Base-by-base conservation (phyloP, 2,797 vertebrate genomes). In the Enteromius viviparus region DNA sequence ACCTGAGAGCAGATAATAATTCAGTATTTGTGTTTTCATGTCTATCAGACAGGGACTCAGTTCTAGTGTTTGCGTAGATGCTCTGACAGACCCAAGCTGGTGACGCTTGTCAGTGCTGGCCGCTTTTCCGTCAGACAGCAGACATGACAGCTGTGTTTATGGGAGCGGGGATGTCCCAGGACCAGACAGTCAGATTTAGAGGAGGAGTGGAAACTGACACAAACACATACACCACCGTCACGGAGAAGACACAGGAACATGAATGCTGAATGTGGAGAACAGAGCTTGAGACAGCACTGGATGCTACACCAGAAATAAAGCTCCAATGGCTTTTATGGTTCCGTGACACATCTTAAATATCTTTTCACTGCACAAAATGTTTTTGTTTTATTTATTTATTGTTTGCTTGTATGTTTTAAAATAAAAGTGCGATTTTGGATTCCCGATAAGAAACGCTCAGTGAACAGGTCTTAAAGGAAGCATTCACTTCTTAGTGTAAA, bases 131-230 rank as follows among this genome's bases (percentile, higher is more conserved):
- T 92, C 90, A 93, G 90, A 89, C 93, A 92, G 95, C 92, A 93
- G 95, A 97, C 93, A 96, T 97, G 95, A 93, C 94, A 94, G 95
- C 94, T 92, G 89, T 93, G 89, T 91, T 91, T 91, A 94, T 94
- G 92, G 82, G 65, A 77, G 80, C 42, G 55, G 81, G 76, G 79
- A 84, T 83, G 66, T 82, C 83, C 84, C 84, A 88, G 81, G 70
- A 87, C 76, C 64, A 83, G 84, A 78, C 69, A 82, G 84, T 66
- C 42, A 70, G 75, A 78, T 74, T 74, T 80, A 82, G 58, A 64
- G 72, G 66, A 84, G 58, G 80, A 76, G 74, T 85, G 80, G 66
- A 69, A 81, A 64, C 45, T 84, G 84, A 84, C 76, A 86, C 49
- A 78, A 84, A 82, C 19, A 49, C 58, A 78, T 81, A 79, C 80